These are phyloP conservation scores for Battus philenor DNA, from an alignment of 1,140 invertebrate species.

Conservation along the genomic window DNA sequence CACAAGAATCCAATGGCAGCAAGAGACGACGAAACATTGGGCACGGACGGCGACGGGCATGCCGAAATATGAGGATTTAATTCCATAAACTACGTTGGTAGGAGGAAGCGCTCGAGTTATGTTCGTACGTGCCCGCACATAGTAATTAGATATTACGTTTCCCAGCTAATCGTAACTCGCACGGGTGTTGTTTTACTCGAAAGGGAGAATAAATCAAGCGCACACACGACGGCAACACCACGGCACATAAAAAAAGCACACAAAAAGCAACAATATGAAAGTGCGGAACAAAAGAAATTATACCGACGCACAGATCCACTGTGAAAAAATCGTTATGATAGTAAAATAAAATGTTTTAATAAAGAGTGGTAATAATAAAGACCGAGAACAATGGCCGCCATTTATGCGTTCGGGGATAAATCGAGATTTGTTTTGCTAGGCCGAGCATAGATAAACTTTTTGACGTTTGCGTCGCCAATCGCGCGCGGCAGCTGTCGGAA, in stretches of 20 bases:
- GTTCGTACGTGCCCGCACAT: constrained; percentile 68
- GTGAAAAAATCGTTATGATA: constrained; percentile 70
- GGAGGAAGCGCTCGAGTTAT: constrained; percentile 69
- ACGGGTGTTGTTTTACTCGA: constrained; percentile 70
- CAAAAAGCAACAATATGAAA: constrained; percentile 65
- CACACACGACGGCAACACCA: constrained; percentile 47
- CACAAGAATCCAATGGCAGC: constrained; percentile 22
- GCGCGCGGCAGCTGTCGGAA: constrained; percentile 55
- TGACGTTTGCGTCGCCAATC: constrained; percentile 41
- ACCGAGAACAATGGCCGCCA: constrained; percentile 58
- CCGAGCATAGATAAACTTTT: constrained; percentile 57
- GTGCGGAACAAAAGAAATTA: constrained; percentile 71
- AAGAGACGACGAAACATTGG: constrained; percentile 22
- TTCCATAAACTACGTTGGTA: constrained; percentile 70
- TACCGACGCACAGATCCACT: constrained; percentile 54
- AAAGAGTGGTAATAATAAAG: constrained; percentile 65
- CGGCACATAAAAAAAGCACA: constrained; percentile 62
- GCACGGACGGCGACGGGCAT: too few relatives aligned
- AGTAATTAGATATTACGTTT: constrained; percentile 74
- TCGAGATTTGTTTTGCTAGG: constrained; percentile 60
- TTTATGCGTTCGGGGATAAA: constrained; percentile 59
- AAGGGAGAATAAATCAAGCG: constrained; percentile 71
- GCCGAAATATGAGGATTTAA: constrained; percentile 71
- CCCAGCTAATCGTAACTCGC: constrained; percentile 68
- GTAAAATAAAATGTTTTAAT: constrained; percentile 72